Conservation (phyloP, 1,140 invertebrate genomes). For the Tigriopus japonicus region DNA sequence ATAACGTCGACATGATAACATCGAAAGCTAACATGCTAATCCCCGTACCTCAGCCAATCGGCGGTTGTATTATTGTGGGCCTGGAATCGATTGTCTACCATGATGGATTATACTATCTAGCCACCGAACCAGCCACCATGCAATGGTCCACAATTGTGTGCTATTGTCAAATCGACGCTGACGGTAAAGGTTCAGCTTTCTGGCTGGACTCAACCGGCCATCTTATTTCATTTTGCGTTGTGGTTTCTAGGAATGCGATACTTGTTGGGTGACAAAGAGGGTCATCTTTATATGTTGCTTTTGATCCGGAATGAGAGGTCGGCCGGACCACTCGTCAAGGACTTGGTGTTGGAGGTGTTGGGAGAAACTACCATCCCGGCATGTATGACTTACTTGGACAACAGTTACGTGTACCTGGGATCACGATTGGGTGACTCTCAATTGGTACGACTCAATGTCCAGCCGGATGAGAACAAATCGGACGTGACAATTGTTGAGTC, state of each 20-base stretch:
- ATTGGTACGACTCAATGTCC: slow-evolving; percentile 69
- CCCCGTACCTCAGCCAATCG: slow-evolving; percentile 77
- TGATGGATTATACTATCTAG: slow-evolving; percentile 70
- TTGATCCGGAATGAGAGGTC: slow-evolving; percentile 48
- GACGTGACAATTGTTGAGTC: slow-evolving; percentile 88
- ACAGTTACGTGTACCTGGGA: slow-evolving; percentile 92
- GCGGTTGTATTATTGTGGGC: slow-evolving; percentile 88
- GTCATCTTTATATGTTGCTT: slow-evolving; percentile 89
- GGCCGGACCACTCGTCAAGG: slow-evolving; percentile 58
- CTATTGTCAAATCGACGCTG: slow-evolving; percentile 72
- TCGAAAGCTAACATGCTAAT: slow-evolving; percentile 89
- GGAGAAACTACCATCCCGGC: slow-evolving; percentile 94
- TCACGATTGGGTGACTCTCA: slow-evolving; percentile 92
- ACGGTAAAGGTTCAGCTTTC: not conserved
- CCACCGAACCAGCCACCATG: slow-evolving; percentile 76
- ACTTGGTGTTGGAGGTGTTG: slow-evolving; percentile 78
- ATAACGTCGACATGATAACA: slow-evolving; percentile 96
- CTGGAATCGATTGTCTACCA: slow-evolving; percentile 94
- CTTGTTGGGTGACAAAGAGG: slow-evolving; percentile 81
- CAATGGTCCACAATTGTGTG: slow-evolving; percentile 86
- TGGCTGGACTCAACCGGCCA: no score
- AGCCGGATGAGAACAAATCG: slow-evolving; percentile 60
- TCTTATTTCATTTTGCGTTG: no score
- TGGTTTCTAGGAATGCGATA: slow-evolving; percentile 30
- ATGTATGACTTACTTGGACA: slow-evolving; percentile 96